Percentiles rank a stretch among this genome's conserved stretches.
phyloP scores from a whole-genome alignment of 1,140 invertebrate species.

The Sarcophaga bullata region DNA sequence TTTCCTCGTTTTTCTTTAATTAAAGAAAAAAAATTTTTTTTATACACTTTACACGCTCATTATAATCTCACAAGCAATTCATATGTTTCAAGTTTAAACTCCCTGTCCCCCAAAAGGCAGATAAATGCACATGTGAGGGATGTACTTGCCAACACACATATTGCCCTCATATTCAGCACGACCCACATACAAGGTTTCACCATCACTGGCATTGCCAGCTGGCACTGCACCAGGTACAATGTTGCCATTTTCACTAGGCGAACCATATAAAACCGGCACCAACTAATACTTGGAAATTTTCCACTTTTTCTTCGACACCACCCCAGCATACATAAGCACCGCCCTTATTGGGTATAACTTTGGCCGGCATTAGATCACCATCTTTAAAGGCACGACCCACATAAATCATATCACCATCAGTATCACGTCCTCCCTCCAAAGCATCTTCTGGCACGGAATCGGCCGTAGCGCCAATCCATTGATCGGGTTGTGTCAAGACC shows the following conservation, averaged over 20 bases:
- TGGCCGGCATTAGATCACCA: constrained; percentile 65
- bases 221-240: constrained; percentile 70
- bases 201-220: constrained; percentile 70
- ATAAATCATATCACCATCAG: constrained; percentile 66
- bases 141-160: constrained; percentile 71
- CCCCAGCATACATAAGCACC: constrained; percentile 65
- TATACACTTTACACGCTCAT: no score
- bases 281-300: constrained; percentile 65
- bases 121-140: constrained; percentile 72
- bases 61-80: constrained; percentile 66
- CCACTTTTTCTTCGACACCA: constrained; percentile 66
- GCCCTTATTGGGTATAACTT: constrained; percentile 63
- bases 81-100: constrained; percentile 69
- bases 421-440: constrained; percentile 66
- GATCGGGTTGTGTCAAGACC: constrained; percentile 52
- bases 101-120: constrained; percentile 70
- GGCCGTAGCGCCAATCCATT: constrained; percentile 52
- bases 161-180: constrained; percentile 70
- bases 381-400: constrained; percentile 64
- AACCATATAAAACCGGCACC: constrained; percentile 67
- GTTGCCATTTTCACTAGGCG: constrained; percentile 66
- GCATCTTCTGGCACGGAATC: constrained; percentile 59
- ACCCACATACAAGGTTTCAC: constrained; percentile 74
- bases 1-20: no score
- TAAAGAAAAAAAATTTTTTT: no score